Conservation (phyloP, 23 tunicate genomes). For the Trididemnum nubilum region DNA sequence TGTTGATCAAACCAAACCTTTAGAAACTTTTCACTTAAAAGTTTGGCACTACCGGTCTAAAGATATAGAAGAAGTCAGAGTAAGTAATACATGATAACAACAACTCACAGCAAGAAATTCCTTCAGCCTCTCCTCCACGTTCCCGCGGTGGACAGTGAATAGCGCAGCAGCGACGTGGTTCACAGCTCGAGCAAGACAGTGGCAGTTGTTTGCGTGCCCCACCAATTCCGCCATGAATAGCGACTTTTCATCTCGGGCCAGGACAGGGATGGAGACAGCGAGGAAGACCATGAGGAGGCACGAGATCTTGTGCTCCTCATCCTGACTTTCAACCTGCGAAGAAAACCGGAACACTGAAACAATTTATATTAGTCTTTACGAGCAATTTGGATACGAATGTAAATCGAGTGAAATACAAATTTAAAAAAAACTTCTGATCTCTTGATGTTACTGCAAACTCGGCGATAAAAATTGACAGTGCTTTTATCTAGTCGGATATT, state of each 20-base stretch:
- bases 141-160: conserved; percentile 83
- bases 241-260: conserved; percentile 92
- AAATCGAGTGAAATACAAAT: too few species aligned
- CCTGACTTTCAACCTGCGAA: conserved; percentile 73
- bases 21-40: too few species aligned
- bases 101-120: conserved; percentile 94
- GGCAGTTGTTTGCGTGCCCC: conserved; percentile 95
- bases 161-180: conserved; percentile 96
- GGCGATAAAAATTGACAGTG: too few species aligned
- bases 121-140: conserved; percentile 80
- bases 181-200: conserved; percentile 92
- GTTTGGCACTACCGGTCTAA: too few species aligned
- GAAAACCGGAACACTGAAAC: too few species aligned
- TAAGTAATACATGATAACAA: too few species aligned
- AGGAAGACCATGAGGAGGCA: conserved; percentile 96
- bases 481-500: too few species aligned
- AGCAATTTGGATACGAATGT: neutral
- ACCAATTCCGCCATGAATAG: conserved; percentile 74
- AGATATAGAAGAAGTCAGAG: too few species aligned
- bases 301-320: conserved; percentile 93
- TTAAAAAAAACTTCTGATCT: too few species aligned
- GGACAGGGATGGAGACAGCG: conserved; percentile 95
- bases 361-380: neutral
- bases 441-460: too few species aligned
- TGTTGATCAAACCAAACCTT: too few species aligned